Evolutionary conservation across 2,888 invertebrate genomes (phyloP).

Genomic region (Aricia artaxerxes): DNA sequence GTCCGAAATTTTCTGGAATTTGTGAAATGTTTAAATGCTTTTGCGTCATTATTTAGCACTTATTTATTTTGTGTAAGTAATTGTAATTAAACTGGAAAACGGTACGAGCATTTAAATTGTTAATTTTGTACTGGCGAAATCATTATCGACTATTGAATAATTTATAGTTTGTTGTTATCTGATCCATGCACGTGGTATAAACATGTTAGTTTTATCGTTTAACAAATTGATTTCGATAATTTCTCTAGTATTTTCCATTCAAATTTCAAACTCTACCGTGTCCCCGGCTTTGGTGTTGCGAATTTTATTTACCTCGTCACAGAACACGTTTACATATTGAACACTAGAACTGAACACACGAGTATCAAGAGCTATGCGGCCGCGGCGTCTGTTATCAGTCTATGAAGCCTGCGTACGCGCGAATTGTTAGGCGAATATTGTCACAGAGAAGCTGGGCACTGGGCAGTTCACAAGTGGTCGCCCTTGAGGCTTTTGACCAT

Average conservation of each 20-base stretch:
- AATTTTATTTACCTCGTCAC: slow-evolving; percentile 24
- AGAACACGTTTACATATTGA: slow-evolving; percentile 30
- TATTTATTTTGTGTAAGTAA: background rate
- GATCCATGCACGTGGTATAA: background rate
- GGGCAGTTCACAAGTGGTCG: slow-evolving; percentile 56
- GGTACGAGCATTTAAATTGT: background rate
- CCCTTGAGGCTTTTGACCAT: slow-evolving; percentile 57
- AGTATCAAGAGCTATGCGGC: slow-evolving; percentile 27
- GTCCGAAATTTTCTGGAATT: slow-evolving; percentile 12
- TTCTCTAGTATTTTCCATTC: background rate
- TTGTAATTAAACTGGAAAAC: background rate
- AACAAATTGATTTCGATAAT: background rate
- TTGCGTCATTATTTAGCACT: background rate
- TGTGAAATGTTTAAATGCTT: background rate
- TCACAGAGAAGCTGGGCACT: slow-evolving; percentile 51
- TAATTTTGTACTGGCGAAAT: background rate
- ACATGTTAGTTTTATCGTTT: background rate
- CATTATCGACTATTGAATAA: slow-evolving; percentile 13
- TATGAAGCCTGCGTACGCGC: slow-evolving; percentile 42
- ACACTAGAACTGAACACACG: slow-evolving; percentile 34
- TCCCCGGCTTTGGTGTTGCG: background rate
- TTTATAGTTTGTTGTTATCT: slow-evolving; percentile 3
- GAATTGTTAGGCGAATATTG: slow-evolving; percentile 68
- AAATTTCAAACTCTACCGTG: background rate
- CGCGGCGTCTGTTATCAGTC: slow-evolving; percentile 37